Evolutionary conservation across 2,888 invertebrate genomes (phyloP).

Genomic region (Lasioglossum calceatum): DNA sequence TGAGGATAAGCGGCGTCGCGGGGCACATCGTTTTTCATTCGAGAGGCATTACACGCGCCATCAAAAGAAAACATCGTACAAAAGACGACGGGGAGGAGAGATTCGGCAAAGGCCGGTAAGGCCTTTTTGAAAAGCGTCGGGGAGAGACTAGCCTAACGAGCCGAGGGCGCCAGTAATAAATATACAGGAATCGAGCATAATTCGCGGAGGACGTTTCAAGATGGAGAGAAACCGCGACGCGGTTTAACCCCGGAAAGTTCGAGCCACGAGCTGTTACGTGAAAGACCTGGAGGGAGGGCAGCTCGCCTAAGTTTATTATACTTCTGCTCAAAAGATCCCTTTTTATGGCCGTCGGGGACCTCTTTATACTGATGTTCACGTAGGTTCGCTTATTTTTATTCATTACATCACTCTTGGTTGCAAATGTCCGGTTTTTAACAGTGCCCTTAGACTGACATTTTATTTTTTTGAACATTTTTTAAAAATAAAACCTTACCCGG

Average conservation of each 20-base stretch:
- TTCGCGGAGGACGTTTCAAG: conserved; percentile 30
- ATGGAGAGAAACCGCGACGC: conserved; percentile 22
- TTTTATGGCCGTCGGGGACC: background rate
- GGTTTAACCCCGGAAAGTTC: background rate
- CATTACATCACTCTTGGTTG: background rate
- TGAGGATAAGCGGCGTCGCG: background rate
- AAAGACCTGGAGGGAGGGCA: background rate
- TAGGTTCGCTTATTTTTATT: background rate
- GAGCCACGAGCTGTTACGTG: background rate
- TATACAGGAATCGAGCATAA: conserved; percentile 29
- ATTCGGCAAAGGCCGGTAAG: conserved; percentile 7
- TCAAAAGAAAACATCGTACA: conserved; percentile 6
- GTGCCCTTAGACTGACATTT: too few relatives aligned
- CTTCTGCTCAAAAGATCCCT: background rate
- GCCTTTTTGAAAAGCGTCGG: background rate
- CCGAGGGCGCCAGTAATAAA: conserved; percentile 23
- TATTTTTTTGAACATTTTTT: background rate
- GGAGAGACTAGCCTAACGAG: background rate
- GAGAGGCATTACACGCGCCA: background rate
- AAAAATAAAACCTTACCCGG: background rate
- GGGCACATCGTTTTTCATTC: background rate
- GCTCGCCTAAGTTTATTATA: background rate
- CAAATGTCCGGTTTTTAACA: too few relatives aligned
- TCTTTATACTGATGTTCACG: background rate
- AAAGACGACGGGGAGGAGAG: background rate